Evolutionary conservation across 2,797 vertebrate genomes (phyloP), one percentile per base, ranked within the genome.

Genomic region (Mycteria americana): DNA sequence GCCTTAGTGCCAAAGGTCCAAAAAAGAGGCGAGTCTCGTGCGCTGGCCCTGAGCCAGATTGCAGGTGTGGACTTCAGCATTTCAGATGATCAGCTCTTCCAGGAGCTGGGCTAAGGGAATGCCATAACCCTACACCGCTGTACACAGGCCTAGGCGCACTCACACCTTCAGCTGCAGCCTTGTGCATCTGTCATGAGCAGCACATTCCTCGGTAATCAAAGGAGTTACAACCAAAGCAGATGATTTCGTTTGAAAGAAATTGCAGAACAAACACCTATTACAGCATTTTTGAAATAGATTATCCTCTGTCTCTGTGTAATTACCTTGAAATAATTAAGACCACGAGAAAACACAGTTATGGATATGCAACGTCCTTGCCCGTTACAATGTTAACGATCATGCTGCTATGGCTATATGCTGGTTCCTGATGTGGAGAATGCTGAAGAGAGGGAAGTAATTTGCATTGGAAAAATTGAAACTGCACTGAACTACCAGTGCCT

Each of bases 41-140:
- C 25, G 12, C 76, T 84, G 92, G 92, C 80, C 70, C 74, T 28
- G 23, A 68, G 92, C 57, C 90, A 80, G 68, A 6, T 2, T 64
- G 85, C 90, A 88, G 68, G 28, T 85, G 50, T 57, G 64, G 73
- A 88, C 60, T 88, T 95, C 43, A 85, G 88, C 88, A 74, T 70
- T 80, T 76, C 60, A 48, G 68, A 43, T 25, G 69, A 70, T 80
- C 73, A 15, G 37, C 48, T 69, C 37, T 78, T 88, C 79, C 13
- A 2, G 69, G 35, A 45, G 31, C 48, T 45, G 68, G 10, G 53
- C 65, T 41, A 11, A 45, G 46, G 46, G 31, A 68, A 64, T 1
- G 0, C 41, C 1, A 6, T 27, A 48, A 78, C 57, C 35, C 45
- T 64, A 4, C 46, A 7, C 4, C 0, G 1, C 39, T 33, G 39